Percentiles rank a stretch among this genome's conserved stretches.
Evolutionary conservation across 2,797 vertebrate species (phyloP).

Genomic region (Gadopsis marmoratus): DNA sequence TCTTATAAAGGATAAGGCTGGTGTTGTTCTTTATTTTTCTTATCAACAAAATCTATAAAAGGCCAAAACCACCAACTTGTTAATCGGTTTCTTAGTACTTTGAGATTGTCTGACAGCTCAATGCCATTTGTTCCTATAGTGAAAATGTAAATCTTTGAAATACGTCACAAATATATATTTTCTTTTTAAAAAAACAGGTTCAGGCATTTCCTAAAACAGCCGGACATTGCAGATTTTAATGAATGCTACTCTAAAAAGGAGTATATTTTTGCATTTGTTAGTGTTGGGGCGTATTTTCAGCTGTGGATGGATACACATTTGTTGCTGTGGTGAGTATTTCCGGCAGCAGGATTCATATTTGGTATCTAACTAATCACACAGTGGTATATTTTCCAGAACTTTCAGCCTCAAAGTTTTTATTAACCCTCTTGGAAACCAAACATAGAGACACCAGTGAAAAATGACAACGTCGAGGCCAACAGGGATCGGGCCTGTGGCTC

Average conservation of each 20-base stretch:
- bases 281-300: constrained; percentile 4
- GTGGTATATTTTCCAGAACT: background rate
- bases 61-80: background rate
- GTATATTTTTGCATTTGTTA: background rate
- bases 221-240: background rate
- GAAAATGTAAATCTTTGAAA: background rate
- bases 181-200: background rate
- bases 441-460: background rate
- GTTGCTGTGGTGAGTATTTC: background rate
- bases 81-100: no score
- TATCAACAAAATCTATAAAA: background rate
- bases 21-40: background rate
- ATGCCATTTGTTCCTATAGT: background rate
- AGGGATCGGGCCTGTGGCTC: background rate
- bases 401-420: background rate
- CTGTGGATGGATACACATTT: background rate
- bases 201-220: background rate
- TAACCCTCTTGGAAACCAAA: background rate
- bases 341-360: background rate
- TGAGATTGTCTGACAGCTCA: background rate
- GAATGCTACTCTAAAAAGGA: background rate
- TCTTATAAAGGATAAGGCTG: background rate
- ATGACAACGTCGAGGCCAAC: background rate
- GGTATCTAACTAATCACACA: background rate
- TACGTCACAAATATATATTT: background rate